Evolutionary conservation across 2,797 vertebrate genomes (phyloP).

Genomic region (Kryptopterus vitreolus): DNA sequence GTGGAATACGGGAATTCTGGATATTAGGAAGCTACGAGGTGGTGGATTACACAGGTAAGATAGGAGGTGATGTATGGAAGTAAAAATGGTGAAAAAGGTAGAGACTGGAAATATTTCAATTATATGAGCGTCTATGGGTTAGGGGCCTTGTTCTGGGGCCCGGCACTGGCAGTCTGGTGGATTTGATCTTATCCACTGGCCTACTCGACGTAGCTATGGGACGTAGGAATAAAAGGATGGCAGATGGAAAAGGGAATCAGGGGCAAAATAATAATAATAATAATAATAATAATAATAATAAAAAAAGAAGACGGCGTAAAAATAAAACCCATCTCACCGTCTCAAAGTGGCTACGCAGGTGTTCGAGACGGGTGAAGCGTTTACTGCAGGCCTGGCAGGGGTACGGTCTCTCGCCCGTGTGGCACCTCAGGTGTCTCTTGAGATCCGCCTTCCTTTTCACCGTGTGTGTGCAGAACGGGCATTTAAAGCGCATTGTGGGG

Average conservation of each 20-base stretch:
- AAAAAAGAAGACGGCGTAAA: no score
- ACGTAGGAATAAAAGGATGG: no score
- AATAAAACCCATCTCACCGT: constrained; percentile 74
- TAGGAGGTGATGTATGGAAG: not conserved
- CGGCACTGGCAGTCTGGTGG: no score
- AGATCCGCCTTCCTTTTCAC: constrained; percentile 97
- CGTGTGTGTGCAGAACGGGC: constrained; percentile 94
- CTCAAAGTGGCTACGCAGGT: constrained; percentile 95
- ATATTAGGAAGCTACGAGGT: not conserved
- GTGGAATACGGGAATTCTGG: not conserved
- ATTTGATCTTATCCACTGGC: no score
- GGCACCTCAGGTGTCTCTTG: constrained; percentile 94
- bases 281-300: not conserved
- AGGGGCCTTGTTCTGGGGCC: no score
- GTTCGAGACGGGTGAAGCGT: constrained; percentile 93
- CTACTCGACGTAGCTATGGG: no score
- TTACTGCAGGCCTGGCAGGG: constrained; percentile 96
- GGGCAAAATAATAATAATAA: not conserved
- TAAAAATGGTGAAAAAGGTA: not conserved
- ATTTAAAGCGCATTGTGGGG: constrained; percentile 92
- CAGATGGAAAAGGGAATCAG: no score
- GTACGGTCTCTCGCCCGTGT: constrained; percentile 93
- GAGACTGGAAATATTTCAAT: no score
- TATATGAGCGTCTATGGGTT: no score
- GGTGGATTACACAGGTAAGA: no score